phyloP scores from a whole-genome alignment of 2,113 vertebrate genomes.

The Antechinus flavipes region DNA sequence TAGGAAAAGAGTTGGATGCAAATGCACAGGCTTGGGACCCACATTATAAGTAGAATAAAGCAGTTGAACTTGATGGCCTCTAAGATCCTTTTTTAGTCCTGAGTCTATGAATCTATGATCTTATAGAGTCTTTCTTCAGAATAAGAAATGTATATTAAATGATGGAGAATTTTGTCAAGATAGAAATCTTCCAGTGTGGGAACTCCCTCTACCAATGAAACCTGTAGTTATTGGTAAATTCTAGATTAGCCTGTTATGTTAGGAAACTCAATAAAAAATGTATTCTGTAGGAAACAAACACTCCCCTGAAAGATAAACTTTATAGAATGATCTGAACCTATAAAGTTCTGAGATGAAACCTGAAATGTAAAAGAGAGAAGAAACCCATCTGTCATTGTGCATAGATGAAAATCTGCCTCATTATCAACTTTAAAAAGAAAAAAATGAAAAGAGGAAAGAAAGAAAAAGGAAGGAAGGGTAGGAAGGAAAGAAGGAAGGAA shows the following conservation, averaged over 20 bases:
- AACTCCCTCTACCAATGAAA: not conserved
- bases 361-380: not conserved
- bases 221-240: not conserved
- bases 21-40: not conserved
- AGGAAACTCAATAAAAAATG: conserved; percentile 21
- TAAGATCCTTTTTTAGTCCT: not conserved
- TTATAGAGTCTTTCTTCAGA: not conserved
- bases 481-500: too few relatives aligned
- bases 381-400: not conserved
- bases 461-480: not conserved
- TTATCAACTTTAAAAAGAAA: not conserved
- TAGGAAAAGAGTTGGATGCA: not conserved
- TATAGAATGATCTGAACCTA: conserved; percentile 37
- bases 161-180: not conserved
- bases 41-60: not conserved
- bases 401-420: not conserved
- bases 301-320: conserved; percentile 40
- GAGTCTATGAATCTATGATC: not conserved
- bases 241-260: not conserved
- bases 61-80: not conserved
- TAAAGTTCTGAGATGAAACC: conserved; percentile 9
- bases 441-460: conserved; percentile 22
- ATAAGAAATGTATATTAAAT: not conserved
- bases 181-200: not conserved
- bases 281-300: conserved; percentile 35